A percentile compares a stretch with the other conserved stretches of the same genome.
phyloP scores from a whole-genome alignment of 2,113 vertebrate species.

The Neolamprologus sp. region DNA sequence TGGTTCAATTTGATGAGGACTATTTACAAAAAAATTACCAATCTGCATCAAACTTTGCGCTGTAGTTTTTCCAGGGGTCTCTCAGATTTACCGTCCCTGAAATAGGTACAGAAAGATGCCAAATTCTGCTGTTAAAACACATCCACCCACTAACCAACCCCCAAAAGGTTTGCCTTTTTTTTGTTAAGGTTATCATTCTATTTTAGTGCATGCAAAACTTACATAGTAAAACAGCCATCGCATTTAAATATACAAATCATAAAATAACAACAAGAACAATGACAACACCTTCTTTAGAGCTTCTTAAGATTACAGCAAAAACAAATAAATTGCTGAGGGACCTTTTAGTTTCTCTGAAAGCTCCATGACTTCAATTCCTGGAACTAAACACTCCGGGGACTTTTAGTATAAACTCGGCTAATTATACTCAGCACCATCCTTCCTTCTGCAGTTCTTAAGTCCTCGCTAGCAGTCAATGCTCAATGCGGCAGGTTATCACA shows the following conservation, averaged over 20 bases:
- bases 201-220: background rate
- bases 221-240: background rate
- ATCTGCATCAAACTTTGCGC: background rate
- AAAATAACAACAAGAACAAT: background rate
- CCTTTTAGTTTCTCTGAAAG: background rate
- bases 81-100: fast-evolving
- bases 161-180: background rate
- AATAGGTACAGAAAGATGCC: background rate
- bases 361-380: background rate
- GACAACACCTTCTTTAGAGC: background rate
- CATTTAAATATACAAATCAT: background rate
- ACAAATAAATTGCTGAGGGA: background rate
- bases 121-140: background rate
- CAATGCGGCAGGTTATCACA: background rate
- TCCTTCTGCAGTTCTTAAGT: background rate
- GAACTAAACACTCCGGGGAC: background rate
- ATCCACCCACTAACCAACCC: background rate
- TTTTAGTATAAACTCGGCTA: background rate
- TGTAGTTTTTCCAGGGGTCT: background rate
- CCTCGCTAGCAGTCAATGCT: background rate
- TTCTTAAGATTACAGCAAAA: background rate
- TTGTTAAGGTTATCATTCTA: background rate
- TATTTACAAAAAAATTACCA: too few species aligned
- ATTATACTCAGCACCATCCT: background rate
- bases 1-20: too few species aligned